Evolutionary conservation across 2,888 invertebrate species (phyloP), one percentile per base, ranked within the genome.

Genomic region (Apodemia zela): DNA sequence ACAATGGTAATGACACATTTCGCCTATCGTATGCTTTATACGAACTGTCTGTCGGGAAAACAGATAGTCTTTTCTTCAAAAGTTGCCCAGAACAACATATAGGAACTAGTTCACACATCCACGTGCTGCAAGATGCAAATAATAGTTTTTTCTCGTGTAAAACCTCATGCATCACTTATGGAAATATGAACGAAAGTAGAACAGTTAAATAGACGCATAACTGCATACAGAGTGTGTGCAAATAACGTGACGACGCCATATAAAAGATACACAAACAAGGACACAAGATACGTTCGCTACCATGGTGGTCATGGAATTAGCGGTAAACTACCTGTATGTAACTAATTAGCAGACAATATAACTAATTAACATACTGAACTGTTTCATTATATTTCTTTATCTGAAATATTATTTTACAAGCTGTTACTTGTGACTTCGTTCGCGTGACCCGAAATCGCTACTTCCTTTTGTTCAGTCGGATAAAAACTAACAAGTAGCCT

Each of bases 191-290:
- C 51, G 51, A 54, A 54, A 54, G 51, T 54, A 21, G 51, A 54
- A 54, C 51, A 25, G 25, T 54, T 54, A 54, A 54, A 54, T 25
- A 54, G 51, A 54, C 25, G 51, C 51, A 54, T 54, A 54, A 54
- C 51, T 54, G 51, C 51, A 54, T 54, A 54, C 13, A 21, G n/a
- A 51, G 51, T 51, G 51, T 51, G 51, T 54, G 51, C 51, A 54
- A 21, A 54, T 21, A 54, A 18, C 18, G 51, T 21, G 21, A 21
- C 51, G 51, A 15, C 5, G 21, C 51, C 25, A 18, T 54, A 15
- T 42, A 42, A 38, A 38, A 47, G 49, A 54, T 15, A 51, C 49
- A 49, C 17, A 51, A 21, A 54, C 25, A 54, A 54, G 51, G 51
- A 54, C 18, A 21, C 13, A 25, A 13, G 51, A 54, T 54, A 54